Evolutionary conservation across 2,888 invertebrate species (phyloP).

Genomic region (Ditylenchus weischeri): DNA sequence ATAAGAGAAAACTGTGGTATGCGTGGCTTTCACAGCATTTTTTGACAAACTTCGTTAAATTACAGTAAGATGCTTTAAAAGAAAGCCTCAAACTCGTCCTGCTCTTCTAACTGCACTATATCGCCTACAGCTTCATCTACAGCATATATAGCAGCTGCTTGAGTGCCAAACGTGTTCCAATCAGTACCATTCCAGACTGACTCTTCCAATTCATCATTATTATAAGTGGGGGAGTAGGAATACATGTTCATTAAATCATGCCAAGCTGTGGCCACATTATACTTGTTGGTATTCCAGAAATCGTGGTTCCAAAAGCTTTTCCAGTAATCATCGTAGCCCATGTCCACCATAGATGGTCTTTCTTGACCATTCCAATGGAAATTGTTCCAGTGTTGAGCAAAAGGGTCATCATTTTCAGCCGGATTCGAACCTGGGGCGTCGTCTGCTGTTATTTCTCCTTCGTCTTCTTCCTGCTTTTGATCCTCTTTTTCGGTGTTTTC

Average conservation of each 20-base stretch:
- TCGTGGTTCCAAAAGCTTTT: constrained; percentile 40
- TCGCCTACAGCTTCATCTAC: constrained; percentile 23
- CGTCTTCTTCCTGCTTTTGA: not conserved
- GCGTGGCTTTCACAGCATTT: too few relatives aligned
- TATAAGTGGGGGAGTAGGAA: constrained; percentile 24
- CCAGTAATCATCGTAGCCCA: constrained; percentile 32
- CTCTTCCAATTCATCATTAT: constrained; percentile 16
- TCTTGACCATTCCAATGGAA: constrained; percentile 44
- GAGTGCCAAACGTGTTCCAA: constrained; percentile 26
- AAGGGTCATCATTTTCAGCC: constrained; percentile 33
- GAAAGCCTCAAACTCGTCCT: not conserved
- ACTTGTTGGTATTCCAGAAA: constrained; percentile 36
- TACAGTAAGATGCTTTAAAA: too few relatives aligned
- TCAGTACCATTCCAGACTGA: constrained; percentile 28
- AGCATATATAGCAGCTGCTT: constrained; percentile 7
- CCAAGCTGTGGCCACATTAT: constrained; percentile 34
- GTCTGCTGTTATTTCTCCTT: not conserved
- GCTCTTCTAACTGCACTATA: constrained; percentile 4
- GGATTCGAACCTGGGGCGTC: constrained; percentile 17
- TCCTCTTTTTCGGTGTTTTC: constrained; percentile 1
- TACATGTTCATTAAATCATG: constrained; percentile 31
- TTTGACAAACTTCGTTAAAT: too few relatives aligned
- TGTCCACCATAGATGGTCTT: constrained; percentile 32
- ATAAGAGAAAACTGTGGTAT: too few relatives aligned
- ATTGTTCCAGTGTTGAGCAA: constrained; percentile 34